Evolutionary conservation across 2,797 vertebrate genomes (phyloP).

Genomic region (Chiroxiphia lanceolata): DNA sequence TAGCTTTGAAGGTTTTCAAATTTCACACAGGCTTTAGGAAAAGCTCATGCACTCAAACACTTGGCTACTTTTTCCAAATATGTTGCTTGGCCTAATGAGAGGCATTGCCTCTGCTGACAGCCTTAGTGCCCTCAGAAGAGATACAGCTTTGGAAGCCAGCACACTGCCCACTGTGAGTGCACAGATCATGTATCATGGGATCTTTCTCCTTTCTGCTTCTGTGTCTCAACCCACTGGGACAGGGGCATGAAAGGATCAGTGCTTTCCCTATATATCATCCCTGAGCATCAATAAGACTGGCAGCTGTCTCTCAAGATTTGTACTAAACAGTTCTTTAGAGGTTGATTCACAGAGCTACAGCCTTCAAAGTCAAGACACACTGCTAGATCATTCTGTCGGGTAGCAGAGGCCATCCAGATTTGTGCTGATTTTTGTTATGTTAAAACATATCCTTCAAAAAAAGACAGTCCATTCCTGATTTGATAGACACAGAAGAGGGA

Average conservation of each 20-base stretch:
- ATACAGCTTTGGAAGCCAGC: neutral
- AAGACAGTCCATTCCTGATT: neutral
- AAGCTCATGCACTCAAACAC: neutral
- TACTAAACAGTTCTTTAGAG: neutral
- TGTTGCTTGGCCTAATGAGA: neutral
- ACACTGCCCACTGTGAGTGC: neutral
- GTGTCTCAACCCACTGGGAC: neutral
- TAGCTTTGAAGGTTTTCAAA: neutral
- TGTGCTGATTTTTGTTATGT: neutral
- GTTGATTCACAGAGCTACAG: neutral
- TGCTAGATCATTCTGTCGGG: neutral
- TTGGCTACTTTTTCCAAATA: neutral
- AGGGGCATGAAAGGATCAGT: neutral
- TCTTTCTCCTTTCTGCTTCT: neutral
- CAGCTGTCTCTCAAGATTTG: slow-evolving; percentile 39
- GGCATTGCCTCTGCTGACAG: neutral
- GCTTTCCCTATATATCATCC: neutral
- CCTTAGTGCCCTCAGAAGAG: neutral
- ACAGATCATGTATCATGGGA: neutral
- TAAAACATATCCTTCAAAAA: neutral
- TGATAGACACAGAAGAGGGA: neutral
- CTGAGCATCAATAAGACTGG: slow-evolving; percentile 1
- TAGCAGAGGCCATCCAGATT: neutral
- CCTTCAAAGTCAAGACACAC: neutral
- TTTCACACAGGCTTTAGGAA: neutral